These are phyloP conservation scores for Vespertilio murinus DNA, from an alignment of 2,797 vertebrate genomes.

Conservation along the genomic window DNA sequence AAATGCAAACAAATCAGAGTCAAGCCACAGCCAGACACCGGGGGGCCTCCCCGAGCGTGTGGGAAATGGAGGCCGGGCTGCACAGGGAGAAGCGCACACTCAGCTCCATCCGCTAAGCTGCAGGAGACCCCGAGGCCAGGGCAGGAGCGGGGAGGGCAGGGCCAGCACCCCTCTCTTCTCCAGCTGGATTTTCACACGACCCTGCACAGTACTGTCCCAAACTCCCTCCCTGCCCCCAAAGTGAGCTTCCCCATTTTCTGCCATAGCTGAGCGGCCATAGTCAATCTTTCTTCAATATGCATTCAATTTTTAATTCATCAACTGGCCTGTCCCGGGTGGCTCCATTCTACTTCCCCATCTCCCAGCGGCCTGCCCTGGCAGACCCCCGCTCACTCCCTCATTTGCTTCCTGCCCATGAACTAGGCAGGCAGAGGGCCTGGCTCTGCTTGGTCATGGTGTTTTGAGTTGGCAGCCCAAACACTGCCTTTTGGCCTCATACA, in stretches of 20 bases:
- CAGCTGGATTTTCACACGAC: conserved; percentile 34
- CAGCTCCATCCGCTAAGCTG: neutral
- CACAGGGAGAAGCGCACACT: neutral
- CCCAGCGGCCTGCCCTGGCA: neutral
- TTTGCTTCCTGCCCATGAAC: neutral
- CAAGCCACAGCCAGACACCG: conserved; percentile 26
- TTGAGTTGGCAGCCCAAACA: neutral
- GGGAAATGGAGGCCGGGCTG: neutral
- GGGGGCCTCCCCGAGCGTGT: conserved; percentile 1
- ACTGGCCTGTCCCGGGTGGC: neutral
- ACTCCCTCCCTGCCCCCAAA: neutral
- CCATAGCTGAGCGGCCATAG: neutral
- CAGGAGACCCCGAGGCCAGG: neutral
- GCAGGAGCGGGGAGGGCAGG: no score
- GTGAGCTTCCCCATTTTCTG: neutral
- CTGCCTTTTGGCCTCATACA: neutral
- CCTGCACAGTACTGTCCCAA: neutral
- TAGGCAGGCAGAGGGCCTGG: neutral
- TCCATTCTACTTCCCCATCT: neutral
- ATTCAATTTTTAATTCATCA: neutral
- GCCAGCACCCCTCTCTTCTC: neutral
- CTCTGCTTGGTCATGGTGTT: neutral
- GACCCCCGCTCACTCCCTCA: neutral
- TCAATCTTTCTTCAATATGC: neutral
- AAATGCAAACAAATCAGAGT: conserved; percentile 65